Evolutionary conservation across 2,113 vertebrate species (phyloP).

Genomic region (Salvelinus sp.): DNA sequence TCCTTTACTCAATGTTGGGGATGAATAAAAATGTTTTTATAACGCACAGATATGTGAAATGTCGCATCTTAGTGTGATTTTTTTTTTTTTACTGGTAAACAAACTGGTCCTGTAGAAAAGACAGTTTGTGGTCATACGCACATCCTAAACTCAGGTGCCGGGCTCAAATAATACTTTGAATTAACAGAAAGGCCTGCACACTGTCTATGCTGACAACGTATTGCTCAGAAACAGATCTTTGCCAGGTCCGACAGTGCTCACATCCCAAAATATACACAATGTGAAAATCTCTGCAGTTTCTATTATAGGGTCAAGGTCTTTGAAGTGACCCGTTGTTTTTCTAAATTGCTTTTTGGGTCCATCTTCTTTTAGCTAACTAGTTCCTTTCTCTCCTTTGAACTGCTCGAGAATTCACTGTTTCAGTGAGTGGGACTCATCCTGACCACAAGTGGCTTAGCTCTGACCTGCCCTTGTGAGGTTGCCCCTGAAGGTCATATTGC

Average conservation of each 20-base stretch:
- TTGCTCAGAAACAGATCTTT: no score
- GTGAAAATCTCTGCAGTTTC: conserved; percentile 30
- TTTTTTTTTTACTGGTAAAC: conserved; percentile 54
- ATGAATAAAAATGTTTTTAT: conserved; percentile 52
- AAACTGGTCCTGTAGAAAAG: conserved; percentile 52
- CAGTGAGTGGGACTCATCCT: not conserved
- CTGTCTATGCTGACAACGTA: no score
- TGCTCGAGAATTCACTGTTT: conserved; percentile 33
- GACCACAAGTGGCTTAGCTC: not conserved
- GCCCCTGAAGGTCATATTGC: conserved; percentile 68
- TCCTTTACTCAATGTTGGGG: conserved; percentile 56
- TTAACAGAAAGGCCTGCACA: no score
- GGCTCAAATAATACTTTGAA: no score
- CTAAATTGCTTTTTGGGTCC: conserved; percentile 35
- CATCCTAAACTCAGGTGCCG: no score
- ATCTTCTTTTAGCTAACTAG: not conserved
- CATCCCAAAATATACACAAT: conserved; percentile 24
- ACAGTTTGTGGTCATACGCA: no score
- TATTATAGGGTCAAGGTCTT: conserved; percentile 10
- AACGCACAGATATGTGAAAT: conserved; percentile 72
- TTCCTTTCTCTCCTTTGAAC: not conserved
- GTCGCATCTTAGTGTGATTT: conserved; percentile 65
- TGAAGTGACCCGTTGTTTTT: conserved; percentile 45
- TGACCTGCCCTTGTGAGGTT: conserved; percentile 39
- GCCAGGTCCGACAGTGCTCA: no score